These are phyloP conservation scores for Alca torda DNA, from an alignment of 2,797 vertebrate genomes.

Conservation along the genomic window DNA sequence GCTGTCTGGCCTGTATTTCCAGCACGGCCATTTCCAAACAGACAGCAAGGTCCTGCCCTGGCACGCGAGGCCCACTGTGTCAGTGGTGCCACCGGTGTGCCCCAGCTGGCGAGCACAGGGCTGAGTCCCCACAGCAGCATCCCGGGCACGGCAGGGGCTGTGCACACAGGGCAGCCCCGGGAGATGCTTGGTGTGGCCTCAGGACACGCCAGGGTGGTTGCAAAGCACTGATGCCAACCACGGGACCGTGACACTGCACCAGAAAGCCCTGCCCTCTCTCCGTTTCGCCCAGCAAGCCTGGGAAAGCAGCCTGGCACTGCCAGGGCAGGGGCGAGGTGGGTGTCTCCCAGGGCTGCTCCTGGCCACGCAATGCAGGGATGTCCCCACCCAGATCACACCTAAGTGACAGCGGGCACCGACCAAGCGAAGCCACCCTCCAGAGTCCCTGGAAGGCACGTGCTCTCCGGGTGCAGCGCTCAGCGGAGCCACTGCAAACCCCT, in stretches of 20 bases:
- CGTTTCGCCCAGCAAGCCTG: rapidly evolving
- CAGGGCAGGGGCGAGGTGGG: not conserved
- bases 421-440: rapidly evolving
- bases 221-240: rapidly evolving
- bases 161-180: not conserved
- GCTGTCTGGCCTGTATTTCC: not conserved
- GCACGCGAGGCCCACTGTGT: rapidly evolving
- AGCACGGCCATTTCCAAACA: not conserved
- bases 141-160: not conserved
- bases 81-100: not conserved
- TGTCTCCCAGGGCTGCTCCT: not conserved
- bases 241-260: not conserved
- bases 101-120: rapidly evolving
- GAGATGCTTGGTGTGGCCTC: not conserved
- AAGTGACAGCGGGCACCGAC: not conserved
- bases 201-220: not conserved
- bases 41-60: not conserved
- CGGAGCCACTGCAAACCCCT: not conserved
- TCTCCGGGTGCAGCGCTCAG: not conserved
- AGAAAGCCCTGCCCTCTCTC: not conserved
- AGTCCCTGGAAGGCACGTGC: rapidly evolving
- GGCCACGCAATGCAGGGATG: rapidly evolving
- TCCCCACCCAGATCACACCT: not conserved
- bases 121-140: not conserved
- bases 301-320: not conserved